A percentile compares a stretch with the other conserved stretches of the same genome.
Evolutionary conservation across 2,888 invertebrate species (phyloP).

Genomic region (Ornithoptera priamus): DNA sequence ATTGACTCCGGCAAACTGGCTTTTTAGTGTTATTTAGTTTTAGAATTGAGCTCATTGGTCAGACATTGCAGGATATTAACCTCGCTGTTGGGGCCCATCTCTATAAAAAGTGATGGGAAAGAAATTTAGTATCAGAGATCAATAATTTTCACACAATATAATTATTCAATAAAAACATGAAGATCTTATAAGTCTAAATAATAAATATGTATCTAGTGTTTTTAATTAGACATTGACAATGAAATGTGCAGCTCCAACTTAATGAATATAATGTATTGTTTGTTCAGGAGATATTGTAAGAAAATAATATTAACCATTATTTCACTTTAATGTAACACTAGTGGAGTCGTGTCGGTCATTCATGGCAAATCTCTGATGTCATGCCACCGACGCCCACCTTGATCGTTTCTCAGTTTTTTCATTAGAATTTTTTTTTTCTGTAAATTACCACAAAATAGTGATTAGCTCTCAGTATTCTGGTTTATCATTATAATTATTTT

Average conservation of each 20-base stretch:
- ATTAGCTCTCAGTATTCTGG: no score
- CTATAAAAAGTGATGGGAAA: conserved; percentile 23
- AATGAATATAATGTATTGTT: not conserved
- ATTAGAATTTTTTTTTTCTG: conserved; percentile 34
- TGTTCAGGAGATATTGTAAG: not conserved
- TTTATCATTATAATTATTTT: not conserved
- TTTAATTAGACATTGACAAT: not conserved
- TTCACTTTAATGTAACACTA: conserved; percentile 6
- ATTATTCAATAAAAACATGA: not conserved
- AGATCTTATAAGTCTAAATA: not conserved
- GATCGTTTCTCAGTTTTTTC: conserved; percentile 41
- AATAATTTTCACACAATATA: not conserved
- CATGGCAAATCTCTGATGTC: conserved; percentile 60
- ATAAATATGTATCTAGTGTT: not conserved
- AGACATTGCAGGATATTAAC: conserved; percentile 68
- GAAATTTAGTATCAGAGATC: not conserved
- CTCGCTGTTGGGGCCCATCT: conserved; percentile 40
- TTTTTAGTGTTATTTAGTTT: conserved; percentile 57
- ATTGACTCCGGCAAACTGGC: conserved; percentile 49
- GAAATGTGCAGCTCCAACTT: not conserved
- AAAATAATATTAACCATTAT: not conserved
- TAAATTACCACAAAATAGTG: not conserved
- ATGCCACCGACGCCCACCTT: conserved; percentile 52
- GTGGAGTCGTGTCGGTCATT: conserved; percentile 40
- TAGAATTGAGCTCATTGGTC: conserved; percentile 52